These are phyloP conservation scores for Apotomis betuletana DNA, from an alignment of 2,888 invertebrate species.

Conservation along the genomic window DNA sequence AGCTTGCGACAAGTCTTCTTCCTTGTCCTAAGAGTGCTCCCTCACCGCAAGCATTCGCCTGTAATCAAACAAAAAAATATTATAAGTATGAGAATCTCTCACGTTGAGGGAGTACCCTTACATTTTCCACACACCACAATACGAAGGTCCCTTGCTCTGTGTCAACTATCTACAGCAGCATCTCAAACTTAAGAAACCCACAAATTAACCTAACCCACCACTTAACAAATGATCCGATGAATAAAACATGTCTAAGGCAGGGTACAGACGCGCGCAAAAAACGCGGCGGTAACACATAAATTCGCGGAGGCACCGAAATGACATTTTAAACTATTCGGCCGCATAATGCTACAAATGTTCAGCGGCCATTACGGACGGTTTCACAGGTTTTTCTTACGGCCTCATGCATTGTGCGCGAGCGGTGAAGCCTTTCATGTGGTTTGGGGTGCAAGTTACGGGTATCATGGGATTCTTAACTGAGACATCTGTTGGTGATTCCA, in stretches of 20 bases:
- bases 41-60: too few species aligned
- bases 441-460: constrained; percentile 47
- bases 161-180: constrained; percentile 34
- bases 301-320: constrained; percentile 35
- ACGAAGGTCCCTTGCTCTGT: too few species aligned
- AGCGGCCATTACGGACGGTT: constrained; percentile 39
- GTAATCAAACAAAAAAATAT: too few species aligned
- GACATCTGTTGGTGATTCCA: too few species aligned
- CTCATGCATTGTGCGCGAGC: constrained; percentile 62
- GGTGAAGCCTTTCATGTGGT: constrained; percentile 63
- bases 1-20: too few species aligned
- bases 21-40: too few species aligned
- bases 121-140: too few species aligned
- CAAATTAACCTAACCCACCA: constrained; percentile 34
- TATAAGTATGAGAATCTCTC: too few species aligned
- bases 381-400: constrained; percentile 40
- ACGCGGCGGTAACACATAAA: constrained; percentile 27
- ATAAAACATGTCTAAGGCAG: constrained; percentile 36
- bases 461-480: background rate
- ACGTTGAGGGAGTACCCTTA: too few species aligned
- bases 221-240: constrained; percentile 35
- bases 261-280: constrained; percentile 34
- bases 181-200: constrained; percentile 10
- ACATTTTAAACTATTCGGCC: constrained; percentile 42
- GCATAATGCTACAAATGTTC: constrained; percentile 42